phyloP scores from a whole-genome alignment of 2,888 invertebrate species.

The Apamea anceps region DNA sequence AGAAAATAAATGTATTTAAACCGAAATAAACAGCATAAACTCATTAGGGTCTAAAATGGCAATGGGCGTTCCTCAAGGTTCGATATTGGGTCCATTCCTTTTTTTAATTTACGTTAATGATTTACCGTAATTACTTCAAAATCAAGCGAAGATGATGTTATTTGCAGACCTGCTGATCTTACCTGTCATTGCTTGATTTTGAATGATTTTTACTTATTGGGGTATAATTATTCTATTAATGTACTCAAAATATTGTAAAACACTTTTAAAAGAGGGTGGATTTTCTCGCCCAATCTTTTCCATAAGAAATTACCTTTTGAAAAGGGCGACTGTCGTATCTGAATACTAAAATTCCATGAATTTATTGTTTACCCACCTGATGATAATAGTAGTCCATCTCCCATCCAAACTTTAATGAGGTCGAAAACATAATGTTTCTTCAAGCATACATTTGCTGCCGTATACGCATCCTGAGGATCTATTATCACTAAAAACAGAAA shows the following conservation, averaged over 20 bases:
- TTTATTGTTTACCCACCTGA: slow-evolving; percentile 20
- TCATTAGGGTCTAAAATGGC: background rate
- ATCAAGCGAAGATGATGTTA: too few species aligned
- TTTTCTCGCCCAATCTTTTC: too few species aligned
- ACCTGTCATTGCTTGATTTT: background rate
- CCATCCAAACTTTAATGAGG: slow-evolving; percentile 17
- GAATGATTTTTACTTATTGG: background rate
- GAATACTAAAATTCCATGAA: background rate
- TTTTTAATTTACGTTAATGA: background rate
- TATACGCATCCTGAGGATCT: slow-evolving; percentile 35
- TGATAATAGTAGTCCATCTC: slow-evolving; percentile 15
- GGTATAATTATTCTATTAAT: background rate
- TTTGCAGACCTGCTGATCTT: background rate
- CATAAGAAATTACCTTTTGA: too few species aligned
- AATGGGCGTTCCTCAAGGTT: background rate
- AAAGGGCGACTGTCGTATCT: background rate
- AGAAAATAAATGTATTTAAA: too few species aligned
- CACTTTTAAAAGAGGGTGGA: too few species aligned
- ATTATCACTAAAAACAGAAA: slow-evolving; percentile 22
- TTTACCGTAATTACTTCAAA: too few species aligned
- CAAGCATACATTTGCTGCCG: slow-evolving; percentile 32
- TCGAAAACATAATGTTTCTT: slow-evolving; percentile 32
- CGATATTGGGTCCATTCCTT: background rate
- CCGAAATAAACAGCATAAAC: background rate
- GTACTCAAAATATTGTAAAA: too few species aligned